These are phyloP conservation scores for Pollenia angustigena DNA, from an alignment of 2,888 invertebrate species.

Conservation along the genomic window DNA sequence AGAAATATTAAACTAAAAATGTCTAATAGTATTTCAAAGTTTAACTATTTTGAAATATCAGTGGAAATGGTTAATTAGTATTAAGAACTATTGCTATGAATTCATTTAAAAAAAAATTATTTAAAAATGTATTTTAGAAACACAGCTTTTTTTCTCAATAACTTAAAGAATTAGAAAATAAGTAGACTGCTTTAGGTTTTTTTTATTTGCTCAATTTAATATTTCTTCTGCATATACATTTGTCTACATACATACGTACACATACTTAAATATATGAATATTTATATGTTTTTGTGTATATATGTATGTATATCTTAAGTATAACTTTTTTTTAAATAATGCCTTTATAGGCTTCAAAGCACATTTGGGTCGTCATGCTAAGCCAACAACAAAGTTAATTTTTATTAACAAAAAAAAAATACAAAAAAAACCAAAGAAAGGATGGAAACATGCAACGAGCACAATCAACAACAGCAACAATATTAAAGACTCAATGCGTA, in stretches of 20 bases:
- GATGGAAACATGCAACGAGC: neutral
- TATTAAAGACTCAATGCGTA: conserved; percentile 51
- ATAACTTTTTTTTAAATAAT: conserved; percentile 28
- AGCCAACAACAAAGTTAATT: conserved; percentile 70
- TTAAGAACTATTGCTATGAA: too few species aligned
- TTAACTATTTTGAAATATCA: too few species aligned
- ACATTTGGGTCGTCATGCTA: conserved; percentile 75
- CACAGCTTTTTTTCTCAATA: too few species aligned
- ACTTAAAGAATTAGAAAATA: too few species aligned
- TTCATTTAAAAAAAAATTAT: too few species aligned
- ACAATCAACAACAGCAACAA: conserved; percentile 32
- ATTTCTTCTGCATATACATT: neutral
- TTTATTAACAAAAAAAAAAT: conserved; percentile 60
- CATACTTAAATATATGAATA: conserved; percentile 5
- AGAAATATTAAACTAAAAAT: too few species aligned
- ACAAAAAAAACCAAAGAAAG: conserved; percentile 1
- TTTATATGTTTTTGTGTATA: conserved; percentile 1
- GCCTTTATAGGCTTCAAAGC: conserved; percentile 73
- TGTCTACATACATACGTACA: conserved; percentile 20
- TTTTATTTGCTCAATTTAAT: too few species aligned
- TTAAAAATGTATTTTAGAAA: too few species aligned
- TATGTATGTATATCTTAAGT: neutral
- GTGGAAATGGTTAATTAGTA: too few species aligned
- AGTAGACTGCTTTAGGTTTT: too few species aligned
- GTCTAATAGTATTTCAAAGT: too few species aligned